These are phyloP conservation scores for Platichthys stellatus DNA, from an alignment of 2,113 vertebrate species.

Conservation along the genomic window DNA sequence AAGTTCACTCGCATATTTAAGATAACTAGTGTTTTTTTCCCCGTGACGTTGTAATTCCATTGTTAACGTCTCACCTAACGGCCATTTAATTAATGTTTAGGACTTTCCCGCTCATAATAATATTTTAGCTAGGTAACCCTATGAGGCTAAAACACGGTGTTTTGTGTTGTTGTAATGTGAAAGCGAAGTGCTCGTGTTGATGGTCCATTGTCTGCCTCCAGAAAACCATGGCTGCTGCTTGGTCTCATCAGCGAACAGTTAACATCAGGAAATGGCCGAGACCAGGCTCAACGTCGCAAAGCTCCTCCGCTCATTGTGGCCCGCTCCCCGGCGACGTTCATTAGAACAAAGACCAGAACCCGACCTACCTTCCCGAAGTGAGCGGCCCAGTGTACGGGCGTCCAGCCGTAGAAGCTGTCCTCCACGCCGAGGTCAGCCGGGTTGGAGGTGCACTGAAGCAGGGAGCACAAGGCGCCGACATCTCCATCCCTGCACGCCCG, in stretches of 20 bases:
- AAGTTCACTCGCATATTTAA: background rate
- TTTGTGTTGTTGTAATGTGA: background rate
- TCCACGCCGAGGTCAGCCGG: conserved; percentile 86
- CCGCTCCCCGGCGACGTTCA: no score
- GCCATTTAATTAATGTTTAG: background rate
- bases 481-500: conserved; percentile 97
- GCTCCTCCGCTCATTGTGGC: no score
- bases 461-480: conserved; percentile 85
- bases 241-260: conserved; percentile 20
- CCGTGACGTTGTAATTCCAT: no score
- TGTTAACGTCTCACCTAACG: background rate
- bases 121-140: background rate
- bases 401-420: conserved; percentile 98
- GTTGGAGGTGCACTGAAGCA: conserved; percentile 83
- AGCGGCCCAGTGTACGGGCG: conserved; percentile 96
- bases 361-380: conserved; percentile 95
- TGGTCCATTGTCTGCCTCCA: conserved; percentile 12
- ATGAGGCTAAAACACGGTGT: background rate
- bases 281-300: conserved; percentile 5
- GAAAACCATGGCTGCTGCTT: conserved; percentile 30
- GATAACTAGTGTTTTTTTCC: background rate
- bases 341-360: background rate
- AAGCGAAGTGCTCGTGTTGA: background rate
- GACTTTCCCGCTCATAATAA: background rate
- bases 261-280: conserved; percentile 75